Evolutionary conservation across 1,140 invertebrate genomes (phyloP).

Genomic region (Cepaea nemoralis): DNA sequence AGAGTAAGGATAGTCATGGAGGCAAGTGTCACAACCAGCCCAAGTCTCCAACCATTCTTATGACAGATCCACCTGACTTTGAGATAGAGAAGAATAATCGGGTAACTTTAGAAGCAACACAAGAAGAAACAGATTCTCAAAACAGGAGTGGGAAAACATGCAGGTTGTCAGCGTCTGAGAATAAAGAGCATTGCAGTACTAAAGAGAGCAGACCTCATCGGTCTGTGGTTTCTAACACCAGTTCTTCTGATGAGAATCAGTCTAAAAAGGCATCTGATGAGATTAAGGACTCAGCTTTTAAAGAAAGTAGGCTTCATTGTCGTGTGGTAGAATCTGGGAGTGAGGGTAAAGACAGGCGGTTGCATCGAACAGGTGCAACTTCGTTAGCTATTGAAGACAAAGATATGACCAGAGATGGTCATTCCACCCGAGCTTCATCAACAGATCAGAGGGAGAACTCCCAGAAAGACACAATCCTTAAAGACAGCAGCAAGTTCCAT

Average conservation of each 20-base stretch:
- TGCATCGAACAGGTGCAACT: not conserved
- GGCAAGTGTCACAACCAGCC: not conserved
- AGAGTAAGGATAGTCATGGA: not conserved
- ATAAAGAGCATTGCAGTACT: not conserved
- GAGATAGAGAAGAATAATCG: not conserved
- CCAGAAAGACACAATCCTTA: not conserved
- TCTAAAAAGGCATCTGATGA: not conserved
- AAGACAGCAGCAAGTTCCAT: not conserved
- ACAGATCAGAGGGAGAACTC: not conserved
- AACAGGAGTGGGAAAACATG: not conserved
- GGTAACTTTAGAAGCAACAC: not conserved
- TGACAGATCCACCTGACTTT: not conserved
- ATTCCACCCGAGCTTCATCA: not conserved
- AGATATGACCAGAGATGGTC: not conserved
- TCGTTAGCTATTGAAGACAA: not conserved
- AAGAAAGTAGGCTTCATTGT: not conserved
- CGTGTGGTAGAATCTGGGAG: not conserved
- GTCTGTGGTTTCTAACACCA: not conserved
- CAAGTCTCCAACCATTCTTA: not conserved
- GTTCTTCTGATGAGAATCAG: not conserved
- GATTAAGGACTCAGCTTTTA: not conserved
- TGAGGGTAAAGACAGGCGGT: not conserved
- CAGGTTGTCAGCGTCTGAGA: not conserved
- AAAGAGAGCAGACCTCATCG: slow-evolving; percentile 7
- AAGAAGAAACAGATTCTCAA: not conserved